A percentile compares a stretch with the other conserved stretches of the same genome.
Evolutionary conservation across 2,797 vertebrate species (phyloP).

Genomic region (Dallia pectoralis): DNA sequence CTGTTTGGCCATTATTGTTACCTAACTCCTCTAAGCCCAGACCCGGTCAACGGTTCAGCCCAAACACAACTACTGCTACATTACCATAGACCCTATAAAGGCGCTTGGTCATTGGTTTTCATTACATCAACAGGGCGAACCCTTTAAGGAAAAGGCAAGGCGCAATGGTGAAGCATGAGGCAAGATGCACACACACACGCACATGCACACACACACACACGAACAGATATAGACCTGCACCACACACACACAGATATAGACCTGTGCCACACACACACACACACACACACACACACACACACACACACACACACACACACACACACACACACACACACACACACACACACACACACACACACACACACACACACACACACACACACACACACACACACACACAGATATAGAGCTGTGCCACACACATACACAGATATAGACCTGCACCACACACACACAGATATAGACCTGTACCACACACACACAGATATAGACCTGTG

Average conservation of each 20-base stretch:
- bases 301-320: constrained; percentile 21
- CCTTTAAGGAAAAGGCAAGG: neutral
- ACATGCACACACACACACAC: too few species aligned
- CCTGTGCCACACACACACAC: constrained; percentile 7
- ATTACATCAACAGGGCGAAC: constrained; percentile 19
- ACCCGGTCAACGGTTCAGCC: neutral
- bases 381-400: neutral
- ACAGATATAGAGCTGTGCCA: too few species aligned
- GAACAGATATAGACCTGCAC: constrained; percentile 23
- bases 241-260: too few species aligned
- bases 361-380: constrained; percentile 18
- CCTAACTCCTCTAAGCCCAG: neutral
- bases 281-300: neutral
- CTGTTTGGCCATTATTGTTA: neutral
- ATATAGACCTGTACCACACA: too few species aligned
- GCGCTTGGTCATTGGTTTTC: constrained; percentile 30
- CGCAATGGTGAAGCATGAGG: neutral
- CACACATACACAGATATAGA: too few species aligned
- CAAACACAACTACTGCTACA: constrained; percentile 6
- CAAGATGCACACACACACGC: constrained; percentile 18
- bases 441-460: constrained; percentile 5
- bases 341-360: constrained; percentile 14
- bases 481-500: constrained; percentile 23
- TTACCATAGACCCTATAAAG: constrained; percentile 15
- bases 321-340: neutral